Conservation (phyloP, 1,140 invertebrate species). For the Coboldia fuscipes region DNA sequence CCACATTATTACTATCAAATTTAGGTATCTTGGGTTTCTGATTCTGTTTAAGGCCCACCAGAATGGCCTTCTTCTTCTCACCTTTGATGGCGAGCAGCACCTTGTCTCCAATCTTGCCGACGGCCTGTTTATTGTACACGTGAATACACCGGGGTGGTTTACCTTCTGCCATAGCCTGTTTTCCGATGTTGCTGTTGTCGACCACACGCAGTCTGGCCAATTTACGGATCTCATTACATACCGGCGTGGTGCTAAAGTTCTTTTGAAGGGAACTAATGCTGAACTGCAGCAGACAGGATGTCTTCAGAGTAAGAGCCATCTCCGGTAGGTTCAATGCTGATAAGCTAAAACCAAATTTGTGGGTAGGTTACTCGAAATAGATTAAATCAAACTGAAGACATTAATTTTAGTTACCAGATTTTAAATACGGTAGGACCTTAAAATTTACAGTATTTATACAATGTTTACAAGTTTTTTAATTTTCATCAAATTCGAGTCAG, state of each 20-base stretch:
- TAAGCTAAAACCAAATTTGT: no score
- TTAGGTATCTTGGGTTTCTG: constrained; percentile 68
- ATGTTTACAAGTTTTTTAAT: no score
- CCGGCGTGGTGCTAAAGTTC: constrained; percentile 31
- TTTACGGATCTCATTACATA: constrained; percentile 38
- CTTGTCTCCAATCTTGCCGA: constrained; percentile 50
- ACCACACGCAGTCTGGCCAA: constrained; percentile 70
- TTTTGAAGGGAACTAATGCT: neutral
- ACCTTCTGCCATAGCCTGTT: constrained; percentile 79
- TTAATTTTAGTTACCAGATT: no score
- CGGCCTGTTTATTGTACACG: constrained; percentile 59
- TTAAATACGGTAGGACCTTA: no score
- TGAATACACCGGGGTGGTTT: constrained; percentile 77
- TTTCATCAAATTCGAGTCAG: no score
- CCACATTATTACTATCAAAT: constrained; percentile 93
- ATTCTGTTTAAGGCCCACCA: constrained; percentile 78
- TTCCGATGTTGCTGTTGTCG: constrained; percentile 89
- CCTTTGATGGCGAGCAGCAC: constrained; percentile 92
- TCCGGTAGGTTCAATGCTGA: no score
- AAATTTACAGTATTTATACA: no score
- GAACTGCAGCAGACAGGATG: no score
- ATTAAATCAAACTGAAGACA: no score
- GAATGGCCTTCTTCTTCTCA: constrained; percentile 86
- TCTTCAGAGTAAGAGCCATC: no score
- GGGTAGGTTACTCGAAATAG: no score